A percentile compares a stretch with the other conserved stretches of the same genome.
Conservation (phyloP, 1,140 invertebrate genomes). For the Sarcophaga bullata region DNA sequence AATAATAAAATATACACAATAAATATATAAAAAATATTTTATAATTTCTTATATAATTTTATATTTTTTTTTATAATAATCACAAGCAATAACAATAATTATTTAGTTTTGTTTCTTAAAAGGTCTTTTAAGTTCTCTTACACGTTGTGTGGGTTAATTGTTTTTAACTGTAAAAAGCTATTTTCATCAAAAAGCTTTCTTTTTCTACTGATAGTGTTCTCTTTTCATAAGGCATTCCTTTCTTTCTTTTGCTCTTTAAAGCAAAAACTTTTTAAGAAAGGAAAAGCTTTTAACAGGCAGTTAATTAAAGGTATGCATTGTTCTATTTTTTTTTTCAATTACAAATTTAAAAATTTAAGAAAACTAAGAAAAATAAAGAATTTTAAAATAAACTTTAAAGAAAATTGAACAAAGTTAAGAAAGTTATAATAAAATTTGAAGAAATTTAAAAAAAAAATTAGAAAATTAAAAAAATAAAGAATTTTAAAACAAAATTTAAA, state of each 20-base stretch:
- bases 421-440: too few relatives aligned
- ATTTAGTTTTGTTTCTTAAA: not conserved
- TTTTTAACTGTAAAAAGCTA: not conserved
- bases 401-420: too few relatives aligned
- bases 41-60: not conserved
- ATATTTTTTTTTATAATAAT: not conserved
- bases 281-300: not conserved
- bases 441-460: too few relatives aligned
- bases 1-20: not conserved
- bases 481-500: too few relatives aligned
- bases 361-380: too few relatives aligned
- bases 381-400: too few relatives aligned
- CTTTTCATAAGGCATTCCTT: too few relatives aligned
- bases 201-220: not conserved
- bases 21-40: conserved; percentile 15
- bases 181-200: not conserved
- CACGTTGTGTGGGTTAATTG: not conserved
- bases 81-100: not conserved
- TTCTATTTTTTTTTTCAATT: not conserved
- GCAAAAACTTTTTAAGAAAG: not conserved
- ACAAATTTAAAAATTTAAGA: not conserved
- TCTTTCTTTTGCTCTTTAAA: too few relatives aligned
- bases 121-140: not conserved
- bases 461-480: not conserved
- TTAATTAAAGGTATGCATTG: not conserved